Evolutionary conservation across 2,888 invertebrate species (phyloP).

Genomic region (Scaptomyza polygonia): DNA sequence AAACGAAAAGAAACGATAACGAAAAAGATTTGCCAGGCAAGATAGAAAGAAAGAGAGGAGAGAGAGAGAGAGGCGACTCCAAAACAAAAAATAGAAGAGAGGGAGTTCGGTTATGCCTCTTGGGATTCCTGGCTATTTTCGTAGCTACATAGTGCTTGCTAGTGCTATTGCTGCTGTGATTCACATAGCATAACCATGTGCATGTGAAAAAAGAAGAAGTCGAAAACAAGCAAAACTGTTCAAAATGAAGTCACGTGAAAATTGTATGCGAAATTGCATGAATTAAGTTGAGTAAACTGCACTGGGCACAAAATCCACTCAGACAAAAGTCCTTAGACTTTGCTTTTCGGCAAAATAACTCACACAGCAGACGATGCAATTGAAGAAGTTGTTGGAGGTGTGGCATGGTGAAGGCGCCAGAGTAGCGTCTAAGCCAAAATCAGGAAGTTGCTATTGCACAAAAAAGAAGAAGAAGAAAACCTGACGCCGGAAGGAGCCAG

Average conservation of each 20-base stretch:
- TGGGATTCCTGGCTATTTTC: slow-evolving; percentile 44
- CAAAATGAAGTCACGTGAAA: slow-evolving; percentile 59
- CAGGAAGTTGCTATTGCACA: slow-evolving; percentile 75
- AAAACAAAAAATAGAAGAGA: not conserved
- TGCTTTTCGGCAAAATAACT: slow-evolving; percentile 79
- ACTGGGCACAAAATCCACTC: slow-evolving; percentile 75
- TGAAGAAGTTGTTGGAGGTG: slow-evolving; percentile 3
- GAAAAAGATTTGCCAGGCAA: not conserved
- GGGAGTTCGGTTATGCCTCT: slow-evolving; percentile 26
- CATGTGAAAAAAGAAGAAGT: slow-evolving; percentile 1
- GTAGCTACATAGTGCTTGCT: slow-evolving; percentile 8
- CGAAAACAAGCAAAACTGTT: slow-evolving; percentile 20
- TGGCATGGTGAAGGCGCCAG: slow-evolving; percentile 7
- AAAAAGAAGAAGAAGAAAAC: slow-evolving; percentile 22
- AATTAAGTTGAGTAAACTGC: slow-evolving; percentile 59
- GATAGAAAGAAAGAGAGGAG: not conserved
- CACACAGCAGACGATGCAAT: slow-evolving; percentile 38
- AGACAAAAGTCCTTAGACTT: slow-evolving; percentile 83
- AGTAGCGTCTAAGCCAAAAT: slow-evolving; percentile 62
- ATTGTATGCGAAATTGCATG: slow-evolving; percentile 76
- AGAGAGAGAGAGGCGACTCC: not conserved
- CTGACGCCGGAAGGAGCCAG: slow-evolving; percentile 65
- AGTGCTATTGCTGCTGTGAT: not conserved
- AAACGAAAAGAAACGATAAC: slow-evolving; percentile 26
- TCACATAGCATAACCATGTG: slow-evolving; percentile 13